Conservation (phyloP, 2,113 vertebrate species). For the Cephalopterus ornatus region DNA sequence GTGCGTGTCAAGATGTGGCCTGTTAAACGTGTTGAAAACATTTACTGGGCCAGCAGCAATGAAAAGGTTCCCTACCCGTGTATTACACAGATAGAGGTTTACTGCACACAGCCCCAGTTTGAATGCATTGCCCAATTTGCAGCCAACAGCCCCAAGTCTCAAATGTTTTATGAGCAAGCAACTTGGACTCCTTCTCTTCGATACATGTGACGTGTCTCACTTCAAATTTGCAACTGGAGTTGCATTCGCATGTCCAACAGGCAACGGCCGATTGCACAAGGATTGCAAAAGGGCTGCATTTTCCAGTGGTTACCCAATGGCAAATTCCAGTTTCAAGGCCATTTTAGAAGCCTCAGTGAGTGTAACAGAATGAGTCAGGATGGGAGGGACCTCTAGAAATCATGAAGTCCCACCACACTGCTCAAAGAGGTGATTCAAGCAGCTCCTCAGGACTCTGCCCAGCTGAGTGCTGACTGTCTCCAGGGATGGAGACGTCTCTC, state of each 20-base stretch:
- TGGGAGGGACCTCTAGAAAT: not conserved
- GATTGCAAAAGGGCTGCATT: not conserved
- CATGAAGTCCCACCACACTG: not conserved
- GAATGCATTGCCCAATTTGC: not conserved
- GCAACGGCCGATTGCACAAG: not conserved
- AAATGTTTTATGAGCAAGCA: not conserved
- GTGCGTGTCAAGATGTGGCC: conserved; percentile 1
- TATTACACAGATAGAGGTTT: conserved; percentile 15
- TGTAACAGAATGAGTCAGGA: not conserved
- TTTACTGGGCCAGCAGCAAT: conserved; percentile 40
- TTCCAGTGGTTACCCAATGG: not conserved
- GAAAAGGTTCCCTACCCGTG: conserved; percentile 20
- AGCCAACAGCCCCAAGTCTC: conserved; percentile 15
- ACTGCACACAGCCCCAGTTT: not conserved
- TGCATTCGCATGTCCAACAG: not conserved
- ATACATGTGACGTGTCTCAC: not conserved
- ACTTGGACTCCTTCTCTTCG: not conserved
- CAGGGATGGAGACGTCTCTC: not conserved
- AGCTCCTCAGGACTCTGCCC: not conserved
- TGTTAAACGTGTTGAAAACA: conserved; percentile 44
- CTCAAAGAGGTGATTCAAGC: not conserved
- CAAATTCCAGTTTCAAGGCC: not conserved
- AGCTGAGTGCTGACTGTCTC: not conserved
- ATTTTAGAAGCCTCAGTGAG: not conserved
- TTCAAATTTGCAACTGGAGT: not conserved